These are phyloP conservation scores for Spermophilus dauricus DNA, from an alignment of 2,113 vertebrate genomes.

Conservation along the genomic window DNA sequence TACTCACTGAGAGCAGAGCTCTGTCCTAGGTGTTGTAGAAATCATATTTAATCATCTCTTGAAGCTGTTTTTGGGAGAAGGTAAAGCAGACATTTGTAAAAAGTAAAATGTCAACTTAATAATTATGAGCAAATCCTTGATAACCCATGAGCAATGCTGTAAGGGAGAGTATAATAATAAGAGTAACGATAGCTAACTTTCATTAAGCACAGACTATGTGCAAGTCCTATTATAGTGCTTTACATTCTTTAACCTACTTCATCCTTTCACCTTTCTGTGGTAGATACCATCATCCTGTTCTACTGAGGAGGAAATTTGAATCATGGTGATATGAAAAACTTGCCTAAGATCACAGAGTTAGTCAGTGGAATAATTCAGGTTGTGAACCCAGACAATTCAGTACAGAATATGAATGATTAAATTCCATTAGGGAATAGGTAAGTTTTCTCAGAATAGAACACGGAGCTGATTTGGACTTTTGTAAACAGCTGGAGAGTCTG, in stretches of 20 bases:
- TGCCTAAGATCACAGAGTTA: background rate
- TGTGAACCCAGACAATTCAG: background rate
- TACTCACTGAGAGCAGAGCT: background rate
- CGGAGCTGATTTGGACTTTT: background rate
- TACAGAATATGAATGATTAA: background rate
- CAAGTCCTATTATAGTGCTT: background rate
- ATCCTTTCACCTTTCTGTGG: background rate
- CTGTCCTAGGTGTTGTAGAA: background rate
- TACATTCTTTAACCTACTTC: background rate
- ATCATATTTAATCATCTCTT: background rate
- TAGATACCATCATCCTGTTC: background rate
- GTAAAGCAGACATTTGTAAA: background rate
- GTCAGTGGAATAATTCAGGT: conserved; percentile 6
- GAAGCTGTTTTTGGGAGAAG: background rate
- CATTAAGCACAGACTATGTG: background rate
- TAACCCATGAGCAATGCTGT: background rate
- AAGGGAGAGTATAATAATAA: background rate
- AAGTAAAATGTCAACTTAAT: background rate
- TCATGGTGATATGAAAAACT: background rate
- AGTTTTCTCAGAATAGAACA: background rate
- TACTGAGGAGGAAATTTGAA: background rate
- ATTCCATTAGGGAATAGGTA: background rate
- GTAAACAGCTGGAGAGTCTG: background rate
- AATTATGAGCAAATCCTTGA: background rate
- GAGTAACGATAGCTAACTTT: background rate